Percentiles rank a stretch among this genome's conserved stretches.
Evolutionary conservation across 2,797 vertebrate species (phyloP).

Genomic region (Oreonectes daqikongensis): DNA sequence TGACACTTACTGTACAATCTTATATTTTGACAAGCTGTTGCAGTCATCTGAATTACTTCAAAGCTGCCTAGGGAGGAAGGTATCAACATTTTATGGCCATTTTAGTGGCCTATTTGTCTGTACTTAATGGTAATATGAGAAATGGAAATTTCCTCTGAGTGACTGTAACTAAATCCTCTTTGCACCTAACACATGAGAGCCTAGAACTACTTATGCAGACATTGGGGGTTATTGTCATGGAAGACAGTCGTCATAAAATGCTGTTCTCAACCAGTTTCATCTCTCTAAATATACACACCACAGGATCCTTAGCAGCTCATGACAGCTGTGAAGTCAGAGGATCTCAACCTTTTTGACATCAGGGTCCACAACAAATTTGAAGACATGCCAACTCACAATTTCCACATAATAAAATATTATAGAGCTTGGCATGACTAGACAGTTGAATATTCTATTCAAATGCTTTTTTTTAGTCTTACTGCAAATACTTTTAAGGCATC

Average conservation of each 20-base stretch:
- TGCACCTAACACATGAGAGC: background rate
- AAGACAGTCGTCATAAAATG: background rate
- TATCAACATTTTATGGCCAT: background rate
- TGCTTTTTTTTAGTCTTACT: too few species aligned
- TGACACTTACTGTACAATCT: slow-evolving; percentile 29
- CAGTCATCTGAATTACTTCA: slow-evolving; percentile 23
- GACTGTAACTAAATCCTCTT: background rate
- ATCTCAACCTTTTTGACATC: background rate
- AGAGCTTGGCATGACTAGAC: too few species aligned
- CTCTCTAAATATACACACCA: too few species aligned
- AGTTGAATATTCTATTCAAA: too few species aligned
- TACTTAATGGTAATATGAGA: slow-evolving; percentile 1
- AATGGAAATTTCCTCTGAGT: background rate
- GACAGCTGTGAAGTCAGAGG: too few species aligned
- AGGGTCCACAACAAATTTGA: background rate
- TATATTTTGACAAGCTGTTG: slow-evolving; percentile 30
- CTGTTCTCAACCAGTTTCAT: background rate
- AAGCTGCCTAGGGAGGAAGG: background rate
- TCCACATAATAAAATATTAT: too few species aligned
- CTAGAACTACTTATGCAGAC: background rate
- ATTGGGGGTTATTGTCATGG: background rate
- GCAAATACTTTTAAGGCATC: too few species aligned
- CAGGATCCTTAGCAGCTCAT: too few species aligned
- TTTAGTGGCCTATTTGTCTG: background rate
- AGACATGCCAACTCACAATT: too few species aligned